Conservation (phyloP, 2,113 vertebrate species). For the Choloepus hoffmanni region DNA sequence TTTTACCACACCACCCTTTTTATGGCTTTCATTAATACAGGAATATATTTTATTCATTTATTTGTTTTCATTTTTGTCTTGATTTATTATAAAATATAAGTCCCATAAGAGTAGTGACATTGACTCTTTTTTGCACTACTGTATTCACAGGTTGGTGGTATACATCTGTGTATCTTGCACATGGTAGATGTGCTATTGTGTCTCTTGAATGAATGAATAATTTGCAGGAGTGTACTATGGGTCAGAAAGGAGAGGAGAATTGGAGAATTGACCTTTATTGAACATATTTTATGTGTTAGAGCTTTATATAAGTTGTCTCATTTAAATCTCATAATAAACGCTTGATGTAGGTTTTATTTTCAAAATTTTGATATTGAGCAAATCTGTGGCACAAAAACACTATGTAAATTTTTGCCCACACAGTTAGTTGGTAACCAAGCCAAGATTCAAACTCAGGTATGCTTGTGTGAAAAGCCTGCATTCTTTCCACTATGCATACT, state of each 20-base stretch:
- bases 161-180: background rate
- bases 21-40: background rate
- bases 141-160: background rate
- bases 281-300: background rate
- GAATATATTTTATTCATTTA: conserved; percentile 27
- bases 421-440: background rate
- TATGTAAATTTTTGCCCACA: background rate
- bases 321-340: background rate
- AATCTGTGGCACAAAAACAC: background rate
- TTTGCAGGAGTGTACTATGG: background rate
- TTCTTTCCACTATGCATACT: background rate
- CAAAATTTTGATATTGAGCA: background rate
- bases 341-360: background rate
- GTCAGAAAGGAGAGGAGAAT: background rate
- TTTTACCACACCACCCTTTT: background rate
- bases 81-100: background rate
- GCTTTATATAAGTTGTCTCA: background rate
- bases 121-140: background rate
- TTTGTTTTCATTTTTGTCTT: conserved; percentile 7
- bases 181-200: background rate
- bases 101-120: background rate
- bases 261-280: background rate
- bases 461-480: background rate
- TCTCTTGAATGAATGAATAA: background rate
- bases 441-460: background rate